Conservation (phyloP, 2,113 vertebrate genomes). For the Hyaena hyaena region DNA sequence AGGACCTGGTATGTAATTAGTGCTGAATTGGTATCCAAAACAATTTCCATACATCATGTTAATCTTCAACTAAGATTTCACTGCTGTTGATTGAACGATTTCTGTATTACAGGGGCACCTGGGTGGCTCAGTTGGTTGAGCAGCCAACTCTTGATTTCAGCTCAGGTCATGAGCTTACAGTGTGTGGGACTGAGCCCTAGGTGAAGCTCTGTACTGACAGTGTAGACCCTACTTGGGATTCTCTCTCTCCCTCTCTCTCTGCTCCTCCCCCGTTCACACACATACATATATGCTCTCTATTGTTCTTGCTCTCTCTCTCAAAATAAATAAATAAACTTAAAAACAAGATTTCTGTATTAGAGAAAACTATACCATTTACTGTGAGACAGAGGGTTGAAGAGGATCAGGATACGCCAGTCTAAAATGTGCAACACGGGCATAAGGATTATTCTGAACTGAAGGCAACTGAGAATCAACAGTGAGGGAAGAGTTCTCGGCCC, state of each 20-base stretch:
- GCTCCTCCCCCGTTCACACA: too few species aligned
- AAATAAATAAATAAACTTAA: too few species aligned
- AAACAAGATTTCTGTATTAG: background rate
- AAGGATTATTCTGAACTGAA: background rate
- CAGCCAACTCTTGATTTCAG: too few species aligned
- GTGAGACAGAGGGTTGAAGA: background rate
- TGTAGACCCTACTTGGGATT: too few species aligned
- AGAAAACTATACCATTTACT: background rate
- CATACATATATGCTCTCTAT: too few species aligned
- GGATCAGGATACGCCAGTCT: background rate
- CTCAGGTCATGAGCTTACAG: too few species aligned
- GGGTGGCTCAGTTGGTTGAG: too few species aligned
- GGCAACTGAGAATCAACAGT: background rate
- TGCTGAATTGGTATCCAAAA: background rate
- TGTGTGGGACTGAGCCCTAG: too few species aligned
- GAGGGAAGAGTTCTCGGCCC: background rate
- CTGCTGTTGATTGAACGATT: background rate
- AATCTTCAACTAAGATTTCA: background rate
- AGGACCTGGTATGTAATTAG: background rate
- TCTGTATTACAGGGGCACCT: background rate
- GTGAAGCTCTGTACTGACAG: too few species aligned
- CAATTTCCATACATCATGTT: background rate
- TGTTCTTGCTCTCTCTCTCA: too few species aligned
- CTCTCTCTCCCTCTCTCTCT: too few species aligned
- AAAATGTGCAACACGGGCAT: background rate